These are phyloP conservation scores for Anser brachyrhynchus DNA, from an alignment of 2,113 vertebrate genomes.

Conservation along the genomic window DNA sequence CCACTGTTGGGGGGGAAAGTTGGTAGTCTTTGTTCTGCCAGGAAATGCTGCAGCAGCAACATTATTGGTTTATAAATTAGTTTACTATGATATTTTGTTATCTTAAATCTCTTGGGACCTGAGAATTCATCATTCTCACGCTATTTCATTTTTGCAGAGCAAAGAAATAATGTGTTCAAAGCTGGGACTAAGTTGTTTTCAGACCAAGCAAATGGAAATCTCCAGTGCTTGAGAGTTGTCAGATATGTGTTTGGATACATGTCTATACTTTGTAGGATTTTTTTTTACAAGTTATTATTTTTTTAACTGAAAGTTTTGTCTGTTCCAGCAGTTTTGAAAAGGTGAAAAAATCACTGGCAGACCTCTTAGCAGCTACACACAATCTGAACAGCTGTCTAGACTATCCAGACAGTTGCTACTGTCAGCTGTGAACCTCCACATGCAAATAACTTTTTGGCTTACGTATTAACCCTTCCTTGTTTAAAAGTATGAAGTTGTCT, in stretches of 20 bases:
- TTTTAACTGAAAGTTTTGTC: constrained; percentile 23
- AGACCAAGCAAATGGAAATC: not conserved
- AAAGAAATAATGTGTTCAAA: constrained; percentile 14
- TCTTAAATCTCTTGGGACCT: not conserved
- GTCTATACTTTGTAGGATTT: not conserved
- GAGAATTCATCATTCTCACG: not conserved
- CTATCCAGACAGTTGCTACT: constrained; percentile 79
- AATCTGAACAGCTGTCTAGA: constrained; percentile 81
- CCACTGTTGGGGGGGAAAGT: not conserved
- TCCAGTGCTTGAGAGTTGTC: not conserved
- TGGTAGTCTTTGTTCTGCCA: not conserved
- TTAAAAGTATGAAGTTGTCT: constrained; percentile 14
- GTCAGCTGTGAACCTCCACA: constrained; percentile 78
- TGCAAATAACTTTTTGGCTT: constrained; percentile 71
- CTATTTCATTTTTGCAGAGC: constrained; percentile 5
- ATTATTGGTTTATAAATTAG: not conserved
- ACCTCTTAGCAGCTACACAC: constrained; percentile 55
- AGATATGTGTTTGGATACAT: not conserved
- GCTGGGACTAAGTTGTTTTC: not conserved
- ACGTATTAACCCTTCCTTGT: constrained; percentile 71
- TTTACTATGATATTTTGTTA: not conserved
- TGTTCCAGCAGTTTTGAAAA: constrained; percentile 74
- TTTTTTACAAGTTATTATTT: not conserved
- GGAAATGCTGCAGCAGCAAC: not conserved
- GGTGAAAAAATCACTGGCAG: constrained; percentile 70